Evolutionary conservation across 2,888 invertebrate genomes (phyloP), one percentile per base, ranked within the genome.

Genomic region (Epistrophe grossulariae): DNA sequence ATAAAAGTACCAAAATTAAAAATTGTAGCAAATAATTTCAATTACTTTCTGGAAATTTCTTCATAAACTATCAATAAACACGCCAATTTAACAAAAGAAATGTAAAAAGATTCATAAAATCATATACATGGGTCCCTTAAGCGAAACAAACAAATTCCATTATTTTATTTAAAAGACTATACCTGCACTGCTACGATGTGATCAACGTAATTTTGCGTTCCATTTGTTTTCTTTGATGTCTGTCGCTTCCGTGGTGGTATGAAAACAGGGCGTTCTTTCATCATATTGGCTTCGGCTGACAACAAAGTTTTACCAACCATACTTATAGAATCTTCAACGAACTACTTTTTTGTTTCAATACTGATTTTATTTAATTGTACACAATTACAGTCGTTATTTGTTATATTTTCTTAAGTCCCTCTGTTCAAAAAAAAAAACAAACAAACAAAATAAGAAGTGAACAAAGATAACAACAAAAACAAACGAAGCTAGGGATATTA

Each of bases 131-230:
- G 24, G 24, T 24, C 24, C 24, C 3, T 24, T 24, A 24, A 24
- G 24, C 24, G 24, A 31, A 4, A 31, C 31, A 31, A 31, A 31
- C 31, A 31, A 31, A 31, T 31, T 31, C 0, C 31, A 7, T 31
- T 31, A 0, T 31, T 31, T 6, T 31, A 31, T 6, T 31, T 31
- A 31, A 31, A 9, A 35, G 35, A 5, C 13, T 15, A 6, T 43
- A 43, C 43, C 93, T 95, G 95, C 59, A 95, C 94, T 88, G 94
- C 94, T 88, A 95, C 95, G 81, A 95, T 95, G 90, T 95, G 95
- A 89, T 95, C 95, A 72, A 95, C 95, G 93, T 95, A 94, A 90
- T 94, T 94, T 84, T 93, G 93, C 38, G 93, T 90, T 89, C 93
- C 94, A 89, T 92, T 93, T 90, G 94, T 93, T 91, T 94, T 94